A percentile compares a stretch with the other conserved stretches of the same genome.
Evolutionary conservation across 2,797 vertebrate genomes (phyloP).

Genomic region (Linurgus olivaceus): DNA sequence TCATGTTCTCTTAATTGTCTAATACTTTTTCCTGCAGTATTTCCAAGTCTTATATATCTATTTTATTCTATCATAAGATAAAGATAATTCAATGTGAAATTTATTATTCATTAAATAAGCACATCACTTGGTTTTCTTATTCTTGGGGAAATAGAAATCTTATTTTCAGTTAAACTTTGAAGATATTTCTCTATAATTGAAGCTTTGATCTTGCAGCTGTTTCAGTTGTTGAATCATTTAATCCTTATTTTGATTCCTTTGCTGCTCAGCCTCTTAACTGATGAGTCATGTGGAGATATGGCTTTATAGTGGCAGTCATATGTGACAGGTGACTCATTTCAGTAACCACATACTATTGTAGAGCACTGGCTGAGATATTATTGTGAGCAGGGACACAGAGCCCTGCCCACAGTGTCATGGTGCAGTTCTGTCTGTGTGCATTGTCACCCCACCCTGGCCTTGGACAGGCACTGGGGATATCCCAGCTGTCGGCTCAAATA

Average conservation of each 20-base stretch:
- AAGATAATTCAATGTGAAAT: background rate
- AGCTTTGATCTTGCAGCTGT: background rate
- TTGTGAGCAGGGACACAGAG: background rate
- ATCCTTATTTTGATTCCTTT: background rate
- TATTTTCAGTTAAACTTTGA: background rate
- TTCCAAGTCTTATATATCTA: background rate
- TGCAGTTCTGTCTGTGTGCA: background rate
- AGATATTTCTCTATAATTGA: background rate
- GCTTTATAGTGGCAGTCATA: background rate
- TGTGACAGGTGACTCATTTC: background rate
- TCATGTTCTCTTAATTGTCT: background rate
- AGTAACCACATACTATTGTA: background rate
- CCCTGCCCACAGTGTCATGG: background rate
- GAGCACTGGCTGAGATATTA: background rate
- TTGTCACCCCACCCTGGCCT: rapidly evolving
- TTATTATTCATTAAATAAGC: background rate
- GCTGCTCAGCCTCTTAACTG: background rate
- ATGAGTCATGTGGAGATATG: rapidly evolving
- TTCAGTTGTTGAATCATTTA: background rate
- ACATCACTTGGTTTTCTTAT: background rate
- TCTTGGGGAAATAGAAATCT: background rate
- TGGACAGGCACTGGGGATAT: background rate
- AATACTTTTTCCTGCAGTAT: background rate
- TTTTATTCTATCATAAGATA: background rate
- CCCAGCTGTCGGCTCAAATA: background rate